Conservation (phyloP, 2,113 vertebrate genomes). For the Pogona vitticeps region DNA sequence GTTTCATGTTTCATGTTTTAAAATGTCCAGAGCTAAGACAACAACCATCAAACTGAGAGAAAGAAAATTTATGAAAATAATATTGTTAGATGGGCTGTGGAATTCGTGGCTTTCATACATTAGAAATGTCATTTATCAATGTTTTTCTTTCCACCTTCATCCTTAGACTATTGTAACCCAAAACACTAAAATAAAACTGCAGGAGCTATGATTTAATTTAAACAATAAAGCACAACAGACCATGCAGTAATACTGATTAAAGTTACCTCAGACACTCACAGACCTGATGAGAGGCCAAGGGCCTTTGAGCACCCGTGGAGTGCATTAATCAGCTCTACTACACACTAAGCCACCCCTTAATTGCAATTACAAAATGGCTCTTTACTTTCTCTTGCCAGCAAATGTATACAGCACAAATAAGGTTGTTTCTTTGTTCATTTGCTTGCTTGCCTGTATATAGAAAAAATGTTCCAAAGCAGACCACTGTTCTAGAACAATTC, state of each 20-base stretch:
- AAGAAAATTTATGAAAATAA: conserved; percentile 1
- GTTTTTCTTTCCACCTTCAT: conserved; percentile 5
- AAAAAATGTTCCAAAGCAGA: no score
- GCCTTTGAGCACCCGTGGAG: neutral
- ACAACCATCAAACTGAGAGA: neutral
- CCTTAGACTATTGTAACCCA: conserved; percentile 4
- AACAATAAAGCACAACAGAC: neutral
- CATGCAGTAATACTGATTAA: neutral
- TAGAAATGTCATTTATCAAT: conserved; percentile 8
- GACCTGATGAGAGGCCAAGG: neutral
- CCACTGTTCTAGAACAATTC: no score
- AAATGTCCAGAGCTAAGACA: neutral
- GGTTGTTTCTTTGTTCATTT: no score
- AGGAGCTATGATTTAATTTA: conserved; percentile 13
- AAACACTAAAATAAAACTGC: conserved; percentile 17
- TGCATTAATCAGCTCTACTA: neutral
- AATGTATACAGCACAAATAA: neutral
- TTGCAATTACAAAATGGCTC: neutral
- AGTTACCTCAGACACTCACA: neutral
- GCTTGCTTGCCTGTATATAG: no score
- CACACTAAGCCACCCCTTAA: neutral
- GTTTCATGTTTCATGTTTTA: neutral
- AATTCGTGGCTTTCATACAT: neutral
- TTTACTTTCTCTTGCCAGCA: neutral
- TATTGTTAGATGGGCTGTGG: neutral